Evolutionary conservation across 2,888 invertebrate species (phyloP).

Genomic region (Orthosia gracilis): DNA sequence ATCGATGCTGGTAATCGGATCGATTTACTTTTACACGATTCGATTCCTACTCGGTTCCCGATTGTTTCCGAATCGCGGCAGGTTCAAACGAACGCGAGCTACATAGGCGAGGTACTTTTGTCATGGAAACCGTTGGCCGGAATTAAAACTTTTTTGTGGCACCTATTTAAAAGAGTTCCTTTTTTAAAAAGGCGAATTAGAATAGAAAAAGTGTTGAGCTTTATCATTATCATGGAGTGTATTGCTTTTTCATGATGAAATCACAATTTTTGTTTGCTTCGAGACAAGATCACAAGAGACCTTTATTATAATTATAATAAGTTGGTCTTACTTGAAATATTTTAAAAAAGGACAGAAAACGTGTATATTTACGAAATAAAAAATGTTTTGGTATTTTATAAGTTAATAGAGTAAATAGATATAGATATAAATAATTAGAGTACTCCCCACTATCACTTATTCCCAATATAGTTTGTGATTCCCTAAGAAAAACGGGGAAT

Average conservation of each 20-base stretch:
- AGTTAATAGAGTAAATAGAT: background rate
- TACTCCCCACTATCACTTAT: too few species aligned
- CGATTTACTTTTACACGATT: conserved; percentile 81
- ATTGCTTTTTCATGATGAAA: conserved; percentile 3
- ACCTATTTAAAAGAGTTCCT: conserved; percentile 62
- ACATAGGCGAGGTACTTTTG: conserved; percentile 76
- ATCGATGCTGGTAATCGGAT: conserved; percentile 83
- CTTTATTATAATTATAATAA: too few species aligned
- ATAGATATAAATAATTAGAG: background rate
- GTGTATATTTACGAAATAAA: too few species aligned
- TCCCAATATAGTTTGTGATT: too few species aligned
- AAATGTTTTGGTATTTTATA: too few species aligned
- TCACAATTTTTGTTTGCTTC: too few species aligned
- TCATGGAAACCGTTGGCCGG: conserved; percentile 80
- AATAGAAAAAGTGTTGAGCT: conserved; percentile 23
- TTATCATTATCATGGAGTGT: background rate
- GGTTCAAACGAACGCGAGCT: conserved; percentile 77
- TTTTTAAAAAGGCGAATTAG: conserved; percentile 50
- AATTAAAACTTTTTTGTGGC: conserved; percentile 68
- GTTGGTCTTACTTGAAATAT: too few species aligned
- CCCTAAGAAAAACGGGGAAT: too few species aligned
- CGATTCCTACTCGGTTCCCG: conserved; percentile 82
- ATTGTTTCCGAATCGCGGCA: conserved; percentile 79
- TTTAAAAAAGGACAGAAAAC: background rate
- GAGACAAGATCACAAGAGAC: too few species aligned